These are phyloP conservation scores for Drosophila rufa DNA, from an alignment of 1,140 invertebrate species.

Conservation along the genomic window DNA sequence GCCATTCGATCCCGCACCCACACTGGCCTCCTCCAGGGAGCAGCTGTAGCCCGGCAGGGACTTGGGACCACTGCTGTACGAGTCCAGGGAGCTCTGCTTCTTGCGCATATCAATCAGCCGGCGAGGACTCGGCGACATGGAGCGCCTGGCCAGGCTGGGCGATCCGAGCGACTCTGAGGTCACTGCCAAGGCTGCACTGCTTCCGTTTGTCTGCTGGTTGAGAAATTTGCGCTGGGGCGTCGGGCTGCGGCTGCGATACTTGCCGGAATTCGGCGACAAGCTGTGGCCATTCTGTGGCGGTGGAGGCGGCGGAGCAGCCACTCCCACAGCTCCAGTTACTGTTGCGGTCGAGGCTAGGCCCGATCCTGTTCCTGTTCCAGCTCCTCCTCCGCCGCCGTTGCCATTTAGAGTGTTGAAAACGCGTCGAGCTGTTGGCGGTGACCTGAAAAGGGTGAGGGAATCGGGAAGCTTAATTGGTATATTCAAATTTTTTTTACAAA, in stretches of 20 bases:
- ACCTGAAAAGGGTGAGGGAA: constrained; percentile 37
- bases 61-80: constrained; percentile 64
- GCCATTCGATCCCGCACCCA: neutral
- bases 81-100: constrained; percentile 75
- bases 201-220: constrained; percentile 58
- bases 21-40: constrained; percentile 45
- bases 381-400: neutral
- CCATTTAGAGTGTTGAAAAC: constrained; percentile 53
- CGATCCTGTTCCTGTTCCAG: constrained; percentile 19
- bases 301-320: constrained; percentile 8
- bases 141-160: constrained; percentile 60
- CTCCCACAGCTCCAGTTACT: constrained; percentile 1
- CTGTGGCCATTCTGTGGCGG: constrained; percentile 42
- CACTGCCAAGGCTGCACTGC: constrained; percentile 2
- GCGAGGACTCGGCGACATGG: constrained; percentile 85
- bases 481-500: neutral
- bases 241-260: constrained; percentile 86
- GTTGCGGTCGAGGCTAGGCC: neutral
- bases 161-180: constrained; percentile 35
- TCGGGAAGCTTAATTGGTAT: neutral
- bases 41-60: constrained; percentile 54
- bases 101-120: constrained; percentile 79
- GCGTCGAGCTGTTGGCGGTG: constrained; percentile 80
- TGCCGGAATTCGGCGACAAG: constrained; percentile 50
- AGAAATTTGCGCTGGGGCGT: constrained; percentile 85